Evolutionary conservation across 2,888 invertebrate species (phyloP).

Genomic region (Drosophila kanekoi): DNA sequence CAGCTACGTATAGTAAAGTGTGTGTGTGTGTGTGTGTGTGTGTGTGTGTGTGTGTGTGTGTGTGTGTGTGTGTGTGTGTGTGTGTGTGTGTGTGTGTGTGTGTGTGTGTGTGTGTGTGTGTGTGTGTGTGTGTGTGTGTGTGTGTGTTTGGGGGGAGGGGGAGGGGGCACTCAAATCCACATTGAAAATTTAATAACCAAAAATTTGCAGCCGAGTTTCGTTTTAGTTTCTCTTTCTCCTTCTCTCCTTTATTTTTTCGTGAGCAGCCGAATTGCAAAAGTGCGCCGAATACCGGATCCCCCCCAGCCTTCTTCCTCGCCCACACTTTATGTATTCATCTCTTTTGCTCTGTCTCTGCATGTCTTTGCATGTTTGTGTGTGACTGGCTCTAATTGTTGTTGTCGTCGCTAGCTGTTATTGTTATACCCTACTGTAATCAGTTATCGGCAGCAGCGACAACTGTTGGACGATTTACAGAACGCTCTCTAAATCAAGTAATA

Average conservation of each 20-base stretch:
- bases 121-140: too few relatives aligned
- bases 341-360: constrained; percentile 1
- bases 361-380: constrained; percentile 18
- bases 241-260: constrained; percentile 10
- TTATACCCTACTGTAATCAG: constrained; percentile 29
- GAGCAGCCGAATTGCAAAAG: constrained; percentile 53
- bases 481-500: too few relatives aligned
- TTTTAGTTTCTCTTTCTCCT: constrained; percentile 6
- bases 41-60: too few relatives aligned
- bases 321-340: constrained; percentile 12
- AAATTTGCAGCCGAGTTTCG: constrained; percentile 56
- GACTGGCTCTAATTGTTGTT: constrained; percentile 28
- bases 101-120: too few relatives aligned
- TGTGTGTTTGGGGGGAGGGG: too few relatives aligned
- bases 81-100: too few relatives aligned
- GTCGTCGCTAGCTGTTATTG: constrained; percentile 20
- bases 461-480: too few relatives aligned
- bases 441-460: too few relatives aligned
- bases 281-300: constrained; percentile 28
- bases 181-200: constrained; percentile 79
- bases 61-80: too few relatives aligned
- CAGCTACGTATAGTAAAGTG: constrained; percentile 10
- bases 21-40: too few relatives aligned
- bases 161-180: constrained; percentile 65
- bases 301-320: background rate